Evolutionary conservation across 2,888 invertebrate species (phyloP), one percentile per base, ranked within the genome.

Genomic region (Horisme vitalbata): DNA sequence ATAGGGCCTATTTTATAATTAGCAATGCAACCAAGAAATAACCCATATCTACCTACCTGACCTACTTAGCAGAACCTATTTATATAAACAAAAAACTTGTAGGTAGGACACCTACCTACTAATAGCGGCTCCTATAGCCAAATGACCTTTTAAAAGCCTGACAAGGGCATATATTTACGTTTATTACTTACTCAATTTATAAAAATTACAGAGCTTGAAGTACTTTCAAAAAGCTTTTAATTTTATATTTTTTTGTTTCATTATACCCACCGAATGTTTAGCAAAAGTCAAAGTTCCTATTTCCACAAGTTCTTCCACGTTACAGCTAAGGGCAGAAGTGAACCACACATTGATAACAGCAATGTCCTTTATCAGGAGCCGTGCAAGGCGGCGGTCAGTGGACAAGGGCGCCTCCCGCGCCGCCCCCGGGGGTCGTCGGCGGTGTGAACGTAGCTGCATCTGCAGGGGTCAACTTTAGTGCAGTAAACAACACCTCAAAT

Each of bases 401-500:
- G 95, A 95, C 95, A 14, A 90, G 94, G 18, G 95, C 95, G 59
- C 95, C 95, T 0, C 91, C 93, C 0, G 93, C 93, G 24, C 95
- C 95, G 5, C 94, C 95, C 0, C 86, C 91, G 43, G 60, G 76
- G 39, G 78, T 65, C n/a, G 79, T 66, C n/a, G 79, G 71, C 10
- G 66, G 68, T 8, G 73, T 66, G 2, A 75, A 70, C 10, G 79
- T 71, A 0, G 68, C 66, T 9, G 59, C 57, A 4, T 63, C 44
- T 4, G 62, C 59, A 8, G 68, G 69, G 35, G 83, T 71, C 43
- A 61, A 58, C 52, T 65, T 71, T 28, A 73, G 61, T 57, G 71
- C 61, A 9, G 71, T 72, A 15, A 64, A 57, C 68, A 54, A 68
- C 71, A 85, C 76, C 49, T 82, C 84, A 34, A 70, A 65, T 27